These are phyloP conservation scores for Tor tambroides DNA, from an alignment of 2,113 vertebrate species.

Conservation along the genomic window DNA sequence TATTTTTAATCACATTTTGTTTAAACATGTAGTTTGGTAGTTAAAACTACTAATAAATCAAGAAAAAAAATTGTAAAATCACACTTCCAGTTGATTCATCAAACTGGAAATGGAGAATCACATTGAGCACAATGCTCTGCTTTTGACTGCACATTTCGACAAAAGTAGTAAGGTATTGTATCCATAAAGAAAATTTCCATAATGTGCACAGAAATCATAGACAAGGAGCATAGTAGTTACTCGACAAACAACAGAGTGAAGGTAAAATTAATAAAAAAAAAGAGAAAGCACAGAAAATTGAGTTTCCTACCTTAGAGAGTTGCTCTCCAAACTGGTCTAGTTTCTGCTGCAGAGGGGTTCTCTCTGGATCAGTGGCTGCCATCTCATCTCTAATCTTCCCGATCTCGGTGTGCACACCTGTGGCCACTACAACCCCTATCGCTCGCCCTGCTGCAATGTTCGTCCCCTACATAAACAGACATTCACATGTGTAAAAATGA, in stretches of 20 bases:
- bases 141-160: background rate
- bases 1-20: background rate
- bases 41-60: background rate
- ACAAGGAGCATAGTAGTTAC: background rate
- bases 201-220: background rate
- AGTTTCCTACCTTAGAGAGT: slow-evolving; percentile 73
- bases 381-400: slow-evolving; percentile 82
- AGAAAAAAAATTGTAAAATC: background rate
- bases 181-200: background rate
- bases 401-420: slow-evolving; percentile 79
- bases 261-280: background rate
- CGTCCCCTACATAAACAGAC: slow-evolving; percentile 68
- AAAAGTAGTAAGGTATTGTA: background rate
- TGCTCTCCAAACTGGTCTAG: slow-evolving; percentile 82
- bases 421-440: slow-evolving; percentile 76
- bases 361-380: slow-evolving; percentile 77
- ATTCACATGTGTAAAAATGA: background rate
- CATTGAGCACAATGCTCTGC: background rate
- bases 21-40: background rate
- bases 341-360: slow-evolving; percentile 79
- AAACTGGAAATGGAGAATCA: background rate
- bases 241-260: background rate
- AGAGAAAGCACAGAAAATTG: background rate
- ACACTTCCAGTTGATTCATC: background rate
- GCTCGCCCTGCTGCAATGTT: slow-evolving; percentile 79